These are phyloP conservation scores for Hippocampus abdominalis DNA, from an alignment of 2,113 vertebrate species.

Conservation along the genomic window DNA sequence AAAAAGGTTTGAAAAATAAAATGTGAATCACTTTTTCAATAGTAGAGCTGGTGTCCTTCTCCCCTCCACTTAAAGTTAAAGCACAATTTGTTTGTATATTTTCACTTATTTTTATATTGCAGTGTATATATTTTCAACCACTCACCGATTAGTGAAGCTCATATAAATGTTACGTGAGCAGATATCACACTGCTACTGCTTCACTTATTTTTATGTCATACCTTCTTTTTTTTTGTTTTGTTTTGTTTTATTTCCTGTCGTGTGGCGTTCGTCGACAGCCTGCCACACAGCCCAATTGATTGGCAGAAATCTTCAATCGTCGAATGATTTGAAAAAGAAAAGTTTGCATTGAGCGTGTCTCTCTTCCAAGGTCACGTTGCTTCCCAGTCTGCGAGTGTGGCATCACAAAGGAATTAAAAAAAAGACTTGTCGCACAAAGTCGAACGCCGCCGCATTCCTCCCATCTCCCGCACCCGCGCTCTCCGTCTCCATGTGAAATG, in stretches of 20 bases:
- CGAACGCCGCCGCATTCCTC: constrained; percentile 36
- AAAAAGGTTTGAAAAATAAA: too few relatives aligned
- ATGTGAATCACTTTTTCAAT: too few relatives aligned
- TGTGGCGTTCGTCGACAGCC: background rate
- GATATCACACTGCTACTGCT: background rate
- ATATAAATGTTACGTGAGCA: background rate
- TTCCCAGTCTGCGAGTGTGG: constrained; percentile 38
- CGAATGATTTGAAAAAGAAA: background rate
- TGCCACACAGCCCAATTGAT: background rate
- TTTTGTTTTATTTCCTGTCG: background rate
- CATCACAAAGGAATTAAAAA: constrained; percentile 57
- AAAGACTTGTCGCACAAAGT: constrained; percentile 51
- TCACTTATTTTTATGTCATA: background rate
- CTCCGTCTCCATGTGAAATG: constrained; percentile 35
- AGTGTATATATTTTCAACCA: too few relatives aligned
- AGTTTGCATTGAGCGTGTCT: constrained; percentile 13
- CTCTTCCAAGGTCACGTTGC: constrained; percentile 47
- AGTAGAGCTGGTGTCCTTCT: too few relatives aligned
- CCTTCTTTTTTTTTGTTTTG: background rate
- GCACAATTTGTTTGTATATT: too few relatives aligned
- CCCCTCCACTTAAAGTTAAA: too few relatives aligned
- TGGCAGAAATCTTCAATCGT: constrained; percentile 4
- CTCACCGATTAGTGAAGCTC: background rate
- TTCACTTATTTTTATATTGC: too few relatives aligned
- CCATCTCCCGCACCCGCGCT: constrained; percentile 1